Percentiles rank a stretch among this genome's conserved stretches.
phyloP scores from a whole-genome alignment of 2,797 vertebrate species.

The Typhlichthys subterraneus region DNA sequence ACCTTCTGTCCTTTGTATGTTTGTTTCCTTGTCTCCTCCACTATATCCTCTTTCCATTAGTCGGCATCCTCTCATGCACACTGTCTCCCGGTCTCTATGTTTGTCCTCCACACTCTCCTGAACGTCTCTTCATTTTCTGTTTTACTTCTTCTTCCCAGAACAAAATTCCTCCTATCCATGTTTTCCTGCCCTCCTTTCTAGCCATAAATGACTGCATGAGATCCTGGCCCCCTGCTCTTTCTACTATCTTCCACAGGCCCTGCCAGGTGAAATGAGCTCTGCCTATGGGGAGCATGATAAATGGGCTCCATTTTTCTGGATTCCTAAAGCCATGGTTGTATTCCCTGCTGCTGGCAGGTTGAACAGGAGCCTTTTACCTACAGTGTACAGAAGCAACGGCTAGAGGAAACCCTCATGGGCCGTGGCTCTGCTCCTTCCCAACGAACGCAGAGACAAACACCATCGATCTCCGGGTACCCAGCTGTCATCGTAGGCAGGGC shows the following conservation, averaged over 20 bases:
- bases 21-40: not conserved
- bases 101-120: not conserved
- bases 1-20: not conserved
- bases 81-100: not conserved
- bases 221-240: not conserved
- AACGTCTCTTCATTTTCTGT: no score
- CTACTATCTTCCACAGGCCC: conserved; percentile 17
- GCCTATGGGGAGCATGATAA: conserved; percentile 38
- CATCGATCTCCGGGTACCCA: conserved; percentile 36
- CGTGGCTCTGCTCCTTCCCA: conserved; percentile 14
- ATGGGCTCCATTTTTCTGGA: conserved; percentile 44
- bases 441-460: conserved; percentile 29
- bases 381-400: conserved; percentile 24
- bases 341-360: conserved; percentile 20
- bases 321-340: conserved; percentile 30
- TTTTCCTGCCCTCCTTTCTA: not conserved
- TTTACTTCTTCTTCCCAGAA: no score
- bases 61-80: not conserved
- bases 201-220: conserved; percentile 10
- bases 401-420: conserved; percentile 33
- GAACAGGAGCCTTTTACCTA: conserved; percentile 37
- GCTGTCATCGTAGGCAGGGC: conserved; percentile 19
- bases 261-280: conserved; percentile 24
- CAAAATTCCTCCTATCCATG: no score
- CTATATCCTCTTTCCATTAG: not conserved